Evolutionary conservation across 2,113 vertebrate genomes (phyloP), one percentile per base, ranked within the genome.

Genomic region (Andinoacara biseriatus): DNA sequence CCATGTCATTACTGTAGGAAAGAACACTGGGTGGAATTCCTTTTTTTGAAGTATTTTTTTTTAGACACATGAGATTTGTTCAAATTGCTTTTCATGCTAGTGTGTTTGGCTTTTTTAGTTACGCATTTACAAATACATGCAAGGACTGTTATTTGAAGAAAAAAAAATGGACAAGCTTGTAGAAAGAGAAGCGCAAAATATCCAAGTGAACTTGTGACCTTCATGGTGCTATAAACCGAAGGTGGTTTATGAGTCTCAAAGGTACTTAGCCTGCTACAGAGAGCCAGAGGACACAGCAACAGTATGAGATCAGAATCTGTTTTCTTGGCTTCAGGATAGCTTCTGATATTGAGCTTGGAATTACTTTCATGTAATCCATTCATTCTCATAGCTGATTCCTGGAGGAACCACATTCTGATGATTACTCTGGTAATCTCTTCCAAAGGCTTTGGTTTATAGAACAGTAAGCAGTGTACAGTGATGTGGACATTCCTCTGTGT

Each of bases 301-400:
- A 86, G 80, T 93, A 88, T 89, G 86, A 94, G 94, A 95, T 95
- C 91, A 91, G 78, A 90, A 94, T 94, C 90, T 89, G 86, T 90
- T 90, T 91, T 87, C 88, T 85, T 89, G 84, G 89, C 92, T 92
- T 89, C 79, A 46, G 93, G 89, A 93, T 90, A 87, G 90, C 85
- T 87, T 88, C 89, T 93, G 93, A 94, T 96, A 96, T 93, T 91
- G 91, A 94, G 91, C 89, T 87, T 83, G 86, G 87, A 94, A 94
- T 94, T 93, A 91, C 90, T 94, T 95, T 90, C 90, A 88, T 93
- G 91, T 94, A 93, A 91, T 94, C 92, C 86, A 93, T 94, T 94
- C 86, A 90, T 91, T 94, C 90, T 91, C 89, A 84, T 91, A 72
- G 91, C 89, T 80, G 92, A 91, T 92, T 93, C 93, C 94, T 89